Conservation (phyloP, 2,113 vertebrate genomes). For the Ornithorhynchus anatinus region DNA sequence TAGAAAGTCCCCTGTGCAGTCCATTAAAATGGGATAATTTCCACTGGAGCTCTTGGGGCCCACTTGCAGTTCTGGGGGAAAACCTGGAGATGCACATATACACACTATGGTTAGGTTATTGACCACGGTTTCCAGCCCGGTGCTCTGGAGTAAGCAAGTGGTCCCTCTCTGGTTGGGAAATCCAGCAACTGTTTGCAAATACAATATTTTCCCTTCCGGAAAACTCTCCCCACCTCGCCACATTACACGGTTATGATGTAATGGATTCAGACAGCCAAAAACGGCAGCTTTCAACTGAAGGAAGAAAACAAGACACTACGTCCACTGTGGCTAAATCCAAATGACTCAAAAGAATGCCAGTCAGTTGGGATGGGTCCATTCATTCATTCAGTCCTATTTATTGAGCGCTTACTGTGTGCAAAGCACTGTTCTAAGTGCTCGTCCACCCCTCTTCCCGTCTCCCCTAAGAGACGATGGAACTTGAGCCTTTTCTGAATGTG, state of each 20-base stretch:
- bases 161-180: neutral
- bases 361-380: too few relatives aligned
- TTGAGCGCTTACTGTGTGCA: too few relatives aligned
- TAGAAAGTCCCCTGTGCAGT: accelerated
- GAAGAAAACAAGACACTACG: neutral
- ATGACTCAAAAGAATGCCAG: neutral
- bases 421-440: too few relatives aligned
- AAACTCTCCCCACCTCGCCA: neutral
- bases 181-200: neutral
- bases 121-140: accelerated
- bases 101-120: too few relatives aligned
- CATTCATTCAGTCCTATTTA: too few relatives aligned
- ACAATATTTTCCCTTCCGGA: neutral
- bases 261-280: neutral
- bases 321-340: neutral
- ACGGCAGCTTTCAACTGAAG: neutral
- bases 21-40: accelerated
- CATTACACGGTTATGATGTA: neutral
- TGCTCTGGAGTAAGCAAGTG: neutral
- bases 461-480: too few relatives aligned
- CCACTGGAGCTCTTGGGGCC: accelerated
- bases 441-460: too few relatives aligned
- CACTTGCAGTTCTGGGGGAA: accelerated
- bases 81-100: accelerated
- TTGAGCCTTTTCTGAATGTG: too few relatives aligned